A percentile compares a stretch with the other conserved stretches of the same genome.
Evolutionary conservation across 1,140 invertebrate genomes (phyloP).

Genomic region (Drosophila murphyi): DNA sequence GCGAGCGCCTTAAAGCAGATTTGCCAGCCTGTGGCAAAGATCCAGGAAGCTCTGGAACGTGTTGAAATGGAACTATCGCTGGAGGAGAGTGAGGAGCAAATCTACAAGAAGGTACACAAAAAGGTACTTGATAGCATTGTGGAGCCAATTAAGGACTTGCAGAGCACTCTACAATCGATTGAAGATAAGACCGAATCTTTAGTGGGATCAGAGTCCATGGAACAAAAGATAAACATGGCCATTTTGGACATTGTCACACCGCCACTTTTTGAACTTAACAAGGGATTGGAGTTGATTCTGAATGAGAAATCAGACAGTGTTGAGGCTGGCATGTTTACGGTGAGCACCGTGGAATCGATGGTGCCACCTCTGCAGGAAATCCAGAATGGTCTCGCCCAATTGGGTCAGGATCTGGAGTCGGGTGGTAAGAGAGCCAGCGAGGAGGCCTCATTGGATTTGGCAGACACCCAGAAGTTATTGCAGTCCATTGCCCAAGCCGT

Average conservation of each 20-base stretch:
- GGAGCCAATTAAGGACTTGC: conserved; percentile 84
- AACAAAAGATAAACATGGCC: conserved; percentile 85
- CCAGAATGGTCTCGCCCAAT: conserved; percentile 84
- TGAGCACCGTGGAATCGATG: conserved; percentile 85
- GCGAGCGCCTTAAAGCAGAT: conserved; percentile 79
- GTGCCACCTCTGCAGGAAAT: conserved; percentile 85
- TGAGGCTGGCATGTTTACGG: conserved; percentile 76
- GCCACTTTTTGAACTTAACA: conserved; percentile 85
- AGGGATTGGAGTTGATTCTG: conserved; percentile 84
- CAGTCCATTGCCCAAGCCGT: conserved; percentile 82
- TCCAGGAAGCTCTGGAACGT: conserved; percentile 84
- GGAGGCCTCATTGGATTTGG: conserved; percentile 65
- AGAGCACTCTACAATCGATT: conserved; percentile 83
- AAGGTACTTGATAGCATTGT: conserved; percentile 85
- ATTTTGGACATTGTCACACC: conserved; percentile 85
- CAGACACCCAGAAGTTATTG: conserved; percentile 76
- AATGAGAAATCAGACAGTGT: conserved; percentile 65
- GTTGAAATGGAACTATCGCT: conserved; percentile 84
- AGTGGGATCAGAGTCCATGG: conserved; percentile 84
- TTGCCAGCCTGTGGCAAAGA: conserved; percentile 80
- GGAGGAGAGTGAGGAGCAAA: conserved; percentile 80
- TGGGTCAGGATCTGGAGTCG: conserved; percentile 77
- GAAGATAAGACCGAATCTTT: conserved; percentile 84
- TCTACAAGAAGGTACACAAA: conserved; percentile 81
- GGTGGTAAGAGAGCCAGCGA: conserved; percentile 54